Evolutionary conservation across 2,113 vertebrate species (phyloP), one percentile per base, ranked within the genome.

Genomic region (Eudyptes chrysolophus): DNA sequence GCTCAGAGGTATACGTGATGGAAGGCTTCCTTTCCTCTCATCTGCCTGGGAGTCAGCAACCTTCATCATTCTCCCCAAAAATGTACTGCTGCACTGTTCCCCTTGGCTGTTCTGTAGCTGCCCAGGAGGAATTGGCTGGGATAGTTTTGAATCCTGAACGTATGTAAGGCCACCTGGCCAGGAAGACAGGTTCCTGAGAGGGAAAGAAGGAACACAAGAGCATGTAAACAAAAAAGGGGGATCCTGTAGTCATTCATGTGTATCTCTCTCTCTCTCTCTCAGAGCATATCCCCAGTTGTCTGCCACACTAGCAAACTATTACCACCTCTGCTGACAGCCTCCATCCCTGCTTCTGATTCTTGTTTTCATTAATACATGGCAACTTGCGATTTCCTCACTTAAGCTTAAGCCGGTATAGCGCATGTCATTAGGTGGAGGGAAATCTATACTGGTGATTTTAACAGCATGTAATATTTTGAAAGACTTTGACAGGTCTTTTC

Each of bases 1-100:
- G 36, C 34, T 60, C 6, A 24, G 13, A 1, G 10, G 16, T 5
- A 36, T 4, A n/a, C 1, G 0, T 40, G 32, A 52, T 5, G 14
- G 74, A 69, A 80, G 19, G 16, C 6, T 60, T 54, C n/a, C n/a
- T 75, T 61, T 54, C 21, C 40, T n/a, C 65, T 84, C 48, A 55
- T 15, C 30, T 61, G 29, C 20, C 42, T 64, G 34, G 24, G n/a
- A 38, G 13, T 34, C 36, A 57, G 54, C 24, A 74, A 30, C 40
- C 26, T 61, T 42, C 3, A 1, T 27, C 25, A 32, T 27, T 52
- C 38, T 13, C 24, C 44, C 6, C 8, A 52, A 29, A 13, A 6
- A 18, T 1, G 12, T 14, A 34, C 18, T 34, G 34, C 32, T 24
- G 26, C 22, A 52, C 10, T 30, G 15, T 26, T 74, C 32, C 26